phyloP scores from a whole-genome alignment of 2,797 vertebrate species.

The Threskiornis aethiopicus region DNA sequence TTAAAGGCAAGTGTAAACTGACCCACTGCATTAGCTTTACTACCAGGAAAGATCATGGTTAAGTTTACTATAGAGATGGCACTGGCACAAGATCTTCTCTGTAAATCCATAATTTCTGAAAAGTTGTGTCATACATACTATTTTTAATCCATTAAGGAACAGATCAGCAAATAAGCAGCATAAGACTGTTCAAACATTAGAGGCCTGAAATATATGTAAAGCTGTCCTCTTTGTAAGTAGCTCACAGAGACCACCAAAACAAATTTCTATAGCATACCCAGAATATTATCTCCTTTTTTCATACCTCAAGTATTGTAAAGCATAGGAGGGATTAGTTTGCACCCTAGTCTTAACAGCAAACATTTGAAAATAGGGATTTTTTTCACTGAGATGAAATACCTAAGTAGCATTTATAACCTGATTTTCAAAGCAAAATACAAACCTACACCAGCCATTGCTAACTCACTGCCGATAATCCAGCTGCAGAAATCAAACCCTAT shows the following conservation, averaged over 20 bases:
- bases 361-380: background rate
- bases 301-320: background rate
- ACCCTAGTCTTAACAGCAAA: background rate
- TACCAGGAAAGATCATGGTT: background rate
- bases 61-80: background rate
- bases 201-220: background rate
- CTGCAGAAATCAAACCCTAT: background rate
- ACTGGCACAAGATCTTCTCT: background rate
- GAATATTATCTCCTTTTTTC: background rate
- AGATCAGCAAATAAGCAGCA: background rate
- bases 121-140: background rate
- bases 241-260: background rate
- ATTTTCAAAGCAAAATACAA: background rate
- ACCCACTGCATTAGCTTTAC: background rate
- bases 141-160: background rate
- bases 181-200: background rate
- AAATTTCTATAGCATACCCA: background rate
- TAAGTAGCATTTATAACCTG: background rate
- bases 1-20: background rate
- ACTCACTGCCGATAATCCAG: background rate
- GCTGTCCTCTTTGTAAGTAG: background rate
- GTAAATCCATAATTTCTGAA: background rate
- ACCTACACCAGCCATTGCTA: background rate
- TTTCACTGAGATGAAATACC: background rate
- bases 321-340: background rate